phyloP scores from a whole-genome alignment of 2,888 invertebrate genomes.

The Drosophila meridionalis region DNA sequence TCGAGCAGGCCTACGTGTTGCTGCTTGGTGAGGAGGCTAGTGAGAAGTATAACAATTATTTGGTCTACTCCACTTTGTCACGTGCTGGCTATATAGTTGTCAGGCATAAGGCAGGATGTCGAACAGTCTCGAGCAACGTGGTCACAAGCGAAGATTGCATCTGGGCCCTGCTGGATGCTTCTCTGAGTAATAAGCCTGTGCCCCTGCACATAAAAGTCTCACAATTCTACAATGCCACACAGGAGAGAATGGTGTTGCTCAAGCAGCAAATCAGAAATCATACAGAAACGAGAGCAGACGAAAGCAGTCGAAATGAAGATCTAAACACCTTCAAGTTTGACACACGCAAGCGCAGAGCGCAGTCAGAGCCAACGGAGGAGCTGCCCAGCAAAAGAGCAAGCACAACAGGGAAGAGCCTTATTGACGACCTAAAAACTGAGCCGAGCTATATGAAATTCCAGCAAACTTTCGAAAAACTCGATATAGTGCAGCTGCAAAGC shows the following conservation, averaged over 20 bases:
- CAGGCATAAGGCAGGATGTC: conserved; percentile 49
- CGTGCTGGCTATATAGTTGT: conserved; percentile 83
- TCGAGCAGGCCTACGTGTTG: conserved; percentile 83
- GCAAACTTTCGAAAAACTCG: conserved; percentile 75
- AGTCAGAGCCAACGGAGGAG: conserved; percentile 12
- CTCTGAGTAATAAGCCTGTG: conserved; percentile 61
- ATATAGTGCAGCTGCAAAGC: conserved; percentile 69
- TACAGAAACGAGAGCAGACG: neutral
- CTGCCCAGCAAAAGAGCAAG: conserved; percentile 29
- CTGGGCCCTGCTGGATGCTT: conserved; percentile 77
- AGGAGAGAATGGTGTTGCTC: conserved; percentile 59
- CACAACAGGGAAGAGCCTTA: conserved; percentile 58
- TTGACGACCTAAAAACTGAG: conserved; percentile 75
- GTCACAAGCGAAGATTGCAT: conserved; percentile 74
- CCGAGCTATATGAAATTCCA: conserved; percentile 69
- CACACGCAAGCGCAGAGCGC: conserved; percentile 62
- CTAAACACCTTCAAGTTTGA: conserved; percentile 41
- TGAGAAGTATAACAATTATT: conserved; percentile 75
- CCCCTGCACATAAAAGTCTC: conserved; percentile 66
- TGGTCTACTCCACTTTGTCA: conserved; percentile 82
- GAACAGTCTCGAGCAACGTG: neutral
- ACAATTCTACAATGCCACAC: conserved; percentile 48
- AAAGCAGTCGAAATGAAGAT: neutral
- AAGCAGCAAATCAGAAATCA: conserved; percentile 63
- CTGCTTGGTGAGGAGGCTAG: conserved; percentile 76